Base-by-base conservation (phyloP, 2,888 invertebrate genomes). In the Theretra japonica region DNA sequence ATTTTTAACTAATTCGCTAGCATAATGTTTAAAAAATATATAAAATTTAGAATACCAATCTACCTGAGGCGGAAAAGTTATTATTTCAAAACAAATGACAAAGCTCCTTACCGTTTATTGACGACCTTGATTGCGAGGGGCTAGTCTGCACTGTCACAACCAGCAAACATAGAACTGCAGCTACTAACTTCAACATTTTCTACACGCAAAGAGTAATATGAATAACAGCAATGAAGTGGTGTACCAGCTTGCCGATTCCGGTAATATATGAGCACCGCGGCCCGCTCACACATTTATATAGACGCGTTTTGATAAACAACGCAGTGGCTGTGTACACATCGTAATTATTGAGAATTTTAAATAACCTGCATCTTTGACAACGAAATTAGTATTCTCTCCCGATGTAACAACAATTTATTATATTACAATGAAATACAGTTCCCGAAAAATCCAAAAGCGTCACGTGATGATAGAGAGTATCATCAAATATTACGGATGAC, bases 251-350 rank as follows among this genome's bases (percentile, higher is more conserved):
- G 75, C 76, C 77, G 79, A 76, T 76, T 80, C 77, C 73, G 74
- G 73, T 76, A 79, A 73, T 80, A 74, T 84, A 79, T 82, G 82
- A 77, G 74, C 79, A 74, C 70, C 77, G 76, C 71, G 73, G 73
- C 62, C 72, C 73, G 77, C 73, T 76, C 75, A 73, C 80, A 73
- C 82, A 77, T 79, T 82, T 86, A 84, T 88, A 87, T 88, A 87
- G 76, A 81, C 80, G 77, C 79, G 77, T 75, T 77, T 77, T 78
- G 84, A 87, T 86, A 86, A 86, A 86, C 84, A 83, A 76, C 76
- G 75, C 70, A 74, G 70, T 72, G 57, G 65, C 6, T 65, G 33
- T 56, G 60, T 33, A 30, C 23, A 56, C 72, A 56, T 48, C 56
- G 48, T 56, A 65, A 65, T 56, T 71, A 28, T 25, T 71, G 28